Percentiles rank a stretch among this genome's conserved stretches.
These are phyloP conservation scores for Melolontha melolontha DNA, from an alignment of 2,888 invertebrate genomes.

Conservation along the genomic window DNA sequence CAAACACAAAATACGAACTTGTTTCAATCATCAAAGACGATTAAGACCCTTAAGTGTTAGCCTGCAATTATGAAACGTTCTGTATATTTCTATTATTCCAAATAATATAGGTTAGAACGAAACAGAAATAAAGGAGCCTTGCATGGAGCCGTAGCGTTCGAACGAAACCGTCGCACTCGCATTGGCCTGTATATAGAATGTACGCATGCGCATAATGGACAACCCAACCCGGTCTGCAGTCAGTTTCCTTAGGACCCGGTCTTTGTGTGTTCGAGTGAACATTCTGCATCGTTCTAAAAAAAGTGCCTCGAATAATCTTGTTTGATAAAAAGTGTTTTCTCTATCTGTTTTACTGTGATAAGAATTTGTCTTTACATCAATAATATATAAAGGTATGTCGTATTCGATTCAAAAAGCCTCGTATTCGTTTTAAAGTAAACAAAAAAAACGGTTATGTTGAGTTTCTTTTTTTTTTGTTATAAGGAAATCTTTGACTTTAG, in stretches of 20 bases:
- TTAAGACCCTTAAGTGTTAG: too few relatives aligned
- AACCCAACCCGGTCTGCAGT: slow-evolving; percentile 49
- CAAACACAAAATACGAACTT: too few relatives aligned
- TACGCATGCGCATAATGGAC: slow-evolving; percentile 45
- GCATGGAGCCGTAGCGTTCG: background rate
- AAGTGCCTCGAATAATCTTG: slow-evolving; percentile 46
- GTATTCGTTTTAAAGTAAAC: too few relatives aligned
- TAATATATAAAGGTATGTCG: slow-evolving; percentile 27
- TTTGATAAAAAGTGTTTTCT: slow-evolving; percentile 26
- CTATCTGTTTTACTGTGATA: slow-evolving; percentile 42
- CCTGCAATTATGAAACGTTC: too few relatives aligned
- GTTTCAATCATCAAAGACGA: too few relatives aligned
- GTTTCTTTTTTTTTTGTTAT: too few relatives aligned
- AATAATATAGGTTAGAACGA: slow-evolving; percentile 2
- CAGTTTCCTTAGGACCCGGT: slow-evolving; percentile 50
- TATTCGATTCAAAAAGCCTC: slow-evolving; percentile 21
- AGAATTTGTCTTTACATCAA: slow-evolving; percentile 14
- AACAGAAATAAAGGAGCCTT: slow-evolving; percentile 11
- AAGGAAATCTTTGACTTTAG: too few relatives aligned
- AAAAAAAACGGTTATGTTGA: too few relatives aligned
- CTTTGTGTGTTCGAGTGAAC: slow-evolving; percentile 44
- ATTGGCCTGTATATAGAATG: slow-evolving; percentile 17
- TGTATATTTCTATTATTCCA: too few relatives aligned
- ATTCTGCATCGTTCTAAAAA: slow-evolving; percentile 33
- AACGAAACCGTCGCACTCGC: slow-evolving; percentile 18